Conservation (phyloP, 2,113 vertebrate genomes). For the Bostrychus sinensis region DNA sequence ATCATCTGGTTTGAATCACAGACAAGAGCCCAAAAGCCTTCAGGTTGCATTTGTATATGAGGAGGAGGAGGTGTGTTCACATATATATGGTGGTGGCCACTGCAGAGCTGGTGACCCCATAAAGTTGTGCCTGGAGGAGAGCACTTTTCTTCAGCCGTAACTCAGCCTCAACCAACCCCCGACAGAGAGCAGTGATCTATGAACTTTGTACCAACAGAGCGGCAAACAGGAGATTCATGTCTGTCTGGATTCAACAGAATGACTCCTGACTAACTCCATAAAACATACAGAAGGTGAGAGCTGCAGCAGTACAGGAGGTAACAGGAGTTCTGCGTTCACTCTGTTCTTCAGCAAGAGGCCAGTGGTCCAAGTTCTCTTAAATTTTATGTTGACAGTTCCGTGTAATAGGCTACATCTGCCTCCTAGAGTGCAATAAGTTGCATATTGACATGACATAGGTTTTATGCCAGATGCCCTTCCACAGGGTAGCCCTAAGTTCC, state of each 20-base stretch:
- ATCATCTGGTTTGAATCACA: conserved; percentile 67
- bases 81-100: conserved; percentile 38
- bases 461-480: no score
- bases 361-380: not conserved
- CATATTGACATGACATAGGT: no score
- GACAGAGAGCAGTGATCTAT: conserved; percentile 33
- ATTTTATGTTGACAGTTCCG: no score
- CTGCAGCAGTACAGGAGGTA: conserved; percentile 8
- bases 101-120: conserved; percentile 59
- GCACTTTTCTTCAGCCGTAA: conserved; percentile 43
- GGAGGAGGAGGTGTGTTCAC: conserved; percentile 39
- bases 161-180: conserved; percentile 39
- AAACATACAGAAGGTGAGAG: conserved; percentile 13
- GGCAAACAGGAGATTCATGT: conserved; percentile 45
- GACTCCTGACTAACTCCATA: conserved; percentile 37
- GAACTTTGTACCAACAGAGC: conserved; percentile 11
- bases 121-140: conserved; percentile 60
- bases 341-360: not conserved
- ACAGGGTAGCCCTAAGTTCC: no score
- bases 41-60: conserved; percentile 43
- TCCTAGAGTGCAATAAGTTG: no score
- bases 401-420: no score
- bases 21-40: conserved; percentile 45
- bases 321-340: conserved; percentile 16
- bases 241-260: conserved; percentile 18